Evolutionary conservation across 2,888 invertebrate species (phyloP).

Genomic region (Creontiades dilutus): DNA sequence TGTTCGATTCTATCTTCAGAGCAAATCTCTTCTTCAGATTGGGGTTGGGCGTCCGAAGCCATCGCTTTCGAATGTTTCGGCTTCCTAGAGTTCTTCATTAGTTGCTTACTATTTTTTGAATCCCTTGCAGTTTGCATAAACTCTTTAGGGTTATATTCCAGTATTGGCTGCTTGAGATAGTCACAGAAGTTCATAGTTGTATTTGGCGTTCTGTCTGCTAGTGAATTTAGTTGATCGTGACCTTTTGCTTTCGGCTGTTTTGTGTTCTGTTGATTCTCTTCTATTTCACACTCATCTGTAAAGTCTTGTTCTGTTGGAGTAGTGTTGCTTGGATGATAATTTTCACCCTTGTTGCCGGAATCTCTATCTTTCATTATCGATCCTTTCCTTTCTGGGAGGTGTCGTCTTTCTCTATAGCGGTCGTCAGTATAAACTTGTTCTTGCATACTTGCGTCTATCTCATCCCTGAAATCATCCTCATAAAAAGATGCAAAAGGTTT

Average conservation of each 20-base stretch:
- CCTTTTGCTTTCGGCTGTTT: background rate
- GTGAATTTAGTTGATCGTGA: background rate
- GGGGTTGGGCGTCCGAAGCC: background rate
- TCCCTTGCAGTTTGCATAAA: background rate
- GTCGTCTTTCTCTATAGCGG: constrained; percentile 10
- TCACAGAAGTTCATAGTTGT: background rate
- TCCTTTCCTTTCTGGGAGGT: background rate
- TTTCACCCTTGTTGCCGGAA: background rate
- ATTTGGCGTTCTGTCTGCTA: background rate
- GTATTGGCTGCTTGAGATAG: background rate
- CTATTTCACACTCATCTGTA: background rate
- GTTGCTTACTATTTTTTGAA: background rate
- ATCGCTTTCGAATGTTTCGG: background rate
- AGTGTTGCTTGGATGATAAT: background rate
- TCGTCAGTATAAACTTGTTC: background rate
- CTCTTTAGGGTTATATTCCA: background rate
- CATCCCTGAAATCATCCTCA: constrained; percentile 36
- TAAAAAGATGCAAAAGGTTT: constrained; percentile 39
- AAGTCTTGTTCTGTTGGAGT: background rate
- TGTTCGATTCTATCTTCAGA: background rate
- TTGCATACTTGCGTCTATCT: background rate
- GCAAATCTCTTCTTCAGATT: background rate
- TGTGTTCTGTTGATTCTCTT: background rate
- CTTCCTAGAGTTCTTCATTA: background rate
- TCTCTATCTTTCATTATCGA: background rate